Evolutionary conservation across 2,797 vertebrate species (phyloP), one percentile per base, ranked within the genome.

Genomic region (Loris lydekkerianus): DNA sequence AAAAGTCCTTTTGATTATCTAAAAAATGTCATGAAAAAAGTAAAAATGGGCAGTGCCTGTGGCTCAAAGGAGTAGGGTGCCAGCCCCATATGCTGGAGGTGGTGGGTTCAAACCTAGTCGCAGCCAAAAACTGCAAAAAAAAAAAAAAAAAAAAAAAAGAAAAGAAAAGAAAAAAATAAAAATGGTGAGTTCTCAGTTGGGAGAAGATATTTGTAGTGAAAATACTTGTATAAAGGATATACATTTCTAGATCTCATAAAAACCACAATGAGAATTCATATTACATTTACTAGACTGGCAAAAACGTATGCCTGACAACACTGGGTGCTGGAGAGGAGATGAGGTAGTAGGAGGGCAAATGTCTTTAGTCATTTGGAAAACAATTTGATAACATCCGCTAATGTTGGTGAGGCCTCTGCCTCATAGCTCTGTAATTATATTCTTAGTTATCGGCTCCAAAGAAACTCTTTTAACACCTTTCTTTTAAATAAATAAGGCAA

Each of bases 401-500:
- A 46, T 14, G 10, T 37, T 34, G 15, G 40, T 18, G 60, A 76
- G 21, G 40, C 7, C 15, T 58, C 34, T 40, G 25, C 49, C 27
- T 76, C 34, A n/a, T 40, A 83, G 60, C 40, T 7, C 43, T 69
- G 9, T 21, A 67, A 76, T 92, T 70, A 27, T 60, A 29, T 53
- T 61, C 29, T 82, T 40, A 76, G 49, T 25, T 5, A 67, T 18
- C 37, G 25, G 13, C 17, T 34, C 9, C 34, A 23, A n/a, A 75
- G 31, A 81, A 87, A 69, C 69, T 37, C 34, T 53, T 78, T 81
- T 37, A 75, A 21, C 23, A 73, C 27, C 1, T 40, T 84, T 84
- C 17, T 82, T 94, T 94, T 77, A 83, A 81, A 60, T 25, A 83
- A 83, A 91, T 37, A 31, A 46, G 43, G 29, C 20, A 83, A 73